Conservation (phyloP, 2,113 vertebrate species). For the Ciconia maguari region DNA sequence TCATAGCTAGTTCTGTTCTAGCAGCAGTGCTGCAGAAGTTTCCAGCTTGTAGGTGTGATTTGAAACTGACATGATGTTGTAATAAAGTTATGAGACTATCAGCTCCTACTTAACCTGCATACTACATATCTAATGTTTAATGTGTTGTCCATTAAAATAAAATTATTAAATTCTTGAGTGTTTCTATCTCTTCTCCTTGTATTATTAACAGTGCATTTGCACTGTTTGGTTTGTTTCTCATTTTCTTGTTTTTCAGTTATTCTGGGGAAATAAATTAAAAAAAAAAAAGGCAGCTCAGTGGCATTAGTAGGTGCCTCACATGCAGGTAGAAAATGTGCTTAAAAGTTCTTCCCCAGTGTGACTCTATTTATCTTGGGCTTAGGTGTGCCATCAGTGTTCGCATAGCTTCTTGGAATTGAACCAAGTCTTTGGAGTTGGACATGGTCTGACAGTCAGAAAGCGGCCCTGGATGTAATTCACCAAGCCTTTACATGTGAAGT, state of each 20-base stretch:
- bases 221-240: background rate
- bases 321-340: background rate
- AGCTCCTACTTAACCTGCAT: background rate
- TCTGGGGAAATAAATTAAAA: background rate
- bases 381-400: background rate
- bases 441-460: background rate
- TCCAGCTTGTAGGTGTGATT: background rate
- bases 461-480: background rate
- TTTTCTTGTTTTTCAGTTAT: conserved; percentile 7
- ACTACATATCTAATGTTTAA: background rate
- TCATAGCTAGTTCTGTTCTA: background rate
- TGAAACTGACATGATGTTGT: background rate
- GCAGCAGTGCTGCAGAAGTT: background rate
- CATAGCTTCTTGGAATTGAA: background rate
- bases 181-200: conserved; percentile 41
- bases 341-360: background rate
- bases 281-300: background rate
- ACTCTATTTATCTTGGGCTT: background rate
- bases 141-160: conserved; percentile 44
- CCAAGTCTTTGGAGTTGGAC: background rate
- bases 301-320: background rate
- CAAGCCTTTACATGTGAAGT: background rate
- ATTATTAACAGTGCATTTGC: background rate
- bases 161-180: conserved; percentile 3
- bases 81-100: conserved; percentile 11